Conservation (phyloP, 2,113 vertebrate species). For the Felis chaus region DNA sequence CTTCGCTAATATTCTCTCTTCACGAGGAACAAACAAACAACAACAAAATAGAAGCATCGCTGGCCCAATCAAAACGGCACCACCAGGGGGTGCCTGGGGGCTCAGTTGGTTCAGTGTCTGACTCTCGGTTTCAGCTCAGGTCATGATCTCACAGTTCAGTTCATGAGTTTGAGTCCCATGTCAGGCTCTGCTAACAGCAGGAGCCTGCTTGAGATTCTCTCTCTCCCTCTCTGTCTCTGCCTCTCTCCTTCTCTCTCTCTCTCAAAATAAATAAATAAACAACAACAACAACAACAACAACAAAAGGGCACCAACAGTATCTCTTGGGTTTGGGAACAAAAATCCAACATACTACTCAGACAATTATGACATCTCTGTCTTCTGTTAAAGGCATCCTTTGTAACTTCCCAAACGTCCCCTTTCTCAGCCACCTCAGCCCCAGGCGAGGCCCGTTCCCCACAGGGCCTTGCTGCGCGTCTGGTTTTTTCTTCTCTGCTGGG, state of each 20-base stretch:
- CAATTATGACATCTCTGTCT: background rate
- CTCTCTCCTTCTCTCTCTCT: too few relatives aligned
- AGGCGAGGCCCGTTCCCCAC: background rate
- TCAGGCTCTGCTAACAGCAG: too few relatives aligned
- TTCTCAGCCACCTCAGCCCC: background rate
- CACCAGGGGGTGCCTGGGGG: too few relatives aligned
- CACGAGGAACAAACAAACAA: background rate
- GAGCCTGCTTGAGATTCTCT: too few relatives aligned
- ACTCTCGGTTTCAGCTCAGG: too few relatives aligned
- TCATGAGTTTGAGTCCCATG: too few relatives aligned
- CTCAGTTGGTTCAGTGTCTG: too few relatives aligned
- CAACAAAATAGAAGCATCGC: background rate
- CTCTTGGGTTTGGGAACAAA: background rate
- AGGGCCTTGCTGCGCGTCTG: background rate
- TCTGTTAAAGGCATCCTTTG: background rate
- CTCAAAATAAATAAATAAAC: background rate
- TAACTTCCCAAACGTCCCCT: background rate
- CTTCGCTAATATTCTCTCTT: background rate
- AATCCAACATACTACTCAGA: background rate
- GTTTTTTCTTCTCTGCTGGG: background rate
- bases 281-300: background rate
- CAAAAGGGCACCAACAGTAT: background rate
- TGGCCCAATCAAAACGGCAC: background rate
- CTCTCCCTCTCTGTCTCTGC: too few relatives aligned
- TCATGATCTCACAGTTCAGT: too few relatives aligned